Conservation (phyloP, 2,888 invertebrate genomes). For the Allygus modestus region DNA sequence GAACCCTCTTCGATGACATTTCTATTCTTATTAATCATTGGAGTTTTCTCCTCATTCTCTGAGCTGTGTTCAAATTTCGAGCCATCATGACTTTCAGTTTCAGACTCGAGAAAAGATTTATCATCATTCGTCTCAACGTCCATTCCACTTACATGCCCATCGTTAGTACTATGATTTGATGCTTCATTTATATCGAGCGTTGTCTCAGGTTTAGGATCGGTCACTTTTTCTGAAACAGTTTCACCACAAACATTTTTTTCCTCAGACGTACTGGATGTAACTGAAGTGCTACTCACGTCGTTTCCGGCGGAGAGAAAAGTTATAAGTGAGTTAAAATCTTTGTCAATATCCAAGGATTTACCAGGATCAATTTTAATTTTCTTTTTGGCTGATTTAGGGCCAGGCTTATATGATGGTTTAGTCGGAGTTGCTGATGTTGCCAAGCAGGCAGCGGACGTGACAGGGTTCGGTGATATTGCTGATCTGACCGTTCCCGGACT, state of each 20-base stretch:
- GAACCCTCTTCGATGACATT: conserved; percentile 83
- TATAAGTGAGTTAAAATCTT: conserved; percentile 52
- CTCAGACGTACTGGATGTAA: not conserved
- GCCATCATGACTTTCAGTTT: conserved; percentile 47
- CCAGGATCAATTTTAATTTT: conserved; percentile 49
- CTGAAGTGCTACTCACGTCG: conserved; percentile 10
- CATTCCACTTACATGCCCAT: not conserved
- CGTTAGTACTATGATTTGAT: conserved; percentile 27
- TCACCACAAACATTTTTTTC: not conserved
- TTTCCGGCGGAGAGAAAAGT: conserved; percentile 22
- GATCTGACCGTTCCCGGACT: not conserved
- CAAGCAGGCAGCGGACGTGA: not conserved
- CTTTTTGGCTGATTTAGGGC: conserved; percentile 35
- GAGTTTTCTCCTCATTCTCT: not conserved
- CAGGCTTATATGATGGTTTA: conserved; percentile 1
- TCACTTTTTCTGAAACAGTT: conserved; percentile 12
- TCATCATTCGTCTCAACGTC: conserved; percentile 1
- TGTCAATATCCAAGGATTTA: conserved; percentile 39
- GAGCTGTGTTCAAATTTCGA: conserved; percentile 33
- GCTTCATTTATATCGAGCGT: conserved; percentile 9
- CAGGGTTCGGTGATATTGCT: not conserved
- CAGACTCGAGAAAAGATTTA: not conserved
- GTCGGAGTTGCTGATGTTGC: not conserved
- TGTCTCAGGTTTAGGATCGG: not conserved
- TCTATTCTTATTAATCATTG: not conserved